These are phyloP conservation scores for Hyles lineata DNA, from an alignment of 2,888 invertebrate genomes.

Conservation along the genomic window DNA sequence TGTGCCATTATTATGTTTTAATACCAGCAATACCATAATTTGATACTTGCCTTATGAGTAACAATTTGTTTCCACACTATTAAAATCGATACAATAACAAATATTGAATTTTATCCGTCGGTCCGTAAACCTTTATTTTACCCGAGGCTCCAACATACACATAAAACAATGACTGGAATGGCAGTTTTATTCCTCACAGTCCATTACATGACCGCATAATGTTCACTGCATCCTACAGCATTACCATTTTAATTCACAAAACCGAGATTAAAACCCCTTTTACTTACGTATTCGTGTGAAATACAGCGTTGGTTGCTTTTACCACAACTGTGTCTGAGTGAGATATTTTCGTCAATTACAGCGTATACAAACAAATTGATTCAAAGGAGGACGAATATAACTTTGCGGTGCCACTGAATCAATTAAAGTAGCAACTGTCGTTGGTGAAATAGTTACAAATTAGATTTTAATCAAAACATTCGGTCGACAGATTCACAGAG, in stretches of 20 bases:
- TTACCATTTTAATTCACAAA: slow-evolving; percentile 5
- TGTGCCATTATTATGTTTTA: no score
- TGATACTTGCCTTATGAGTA: no score
- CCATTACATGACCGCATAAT: slow-evolving; percentile 40
- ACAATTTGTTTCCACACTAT: no score
- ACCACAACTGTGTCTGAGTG: not conserved
- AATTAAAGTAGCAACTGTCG: slow-evolving; percentile 1
- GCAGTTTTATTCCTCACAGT: slow-evolving; percentile 23
- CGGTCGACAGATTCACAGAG: not conserved
- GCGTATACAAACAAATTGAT: not conserved
- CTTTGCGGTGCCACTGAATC: not conserved
- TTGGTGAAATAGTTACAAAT: slow-evolving; percentile 3
- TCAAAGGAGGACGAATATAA: not conserved
- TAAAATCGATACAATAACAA: no score
- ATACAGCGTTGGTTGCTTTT: not conserved
- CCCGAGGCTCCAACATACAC: not conserved
- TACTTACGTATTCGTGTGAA: slow-evolving; percentile 4
- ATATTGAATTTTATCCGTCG: not conserved
- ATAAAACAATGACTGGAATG: not conserved
- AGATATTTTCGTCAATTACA: not conserved
- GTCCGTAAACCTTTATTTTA: not conserved
- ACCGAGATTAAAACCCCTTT: slow-evolving; percentile 10
- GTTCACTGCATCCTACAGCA: slow-evolving; percentile 30
- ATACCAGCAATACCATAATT: no score
- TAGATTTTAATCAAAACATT: not conserved